These are phyloP conservation scores for Nudaria mundana DNA, from an alignment of 2,888 invertebrate species.

Conservation along the genomic window DNA sequence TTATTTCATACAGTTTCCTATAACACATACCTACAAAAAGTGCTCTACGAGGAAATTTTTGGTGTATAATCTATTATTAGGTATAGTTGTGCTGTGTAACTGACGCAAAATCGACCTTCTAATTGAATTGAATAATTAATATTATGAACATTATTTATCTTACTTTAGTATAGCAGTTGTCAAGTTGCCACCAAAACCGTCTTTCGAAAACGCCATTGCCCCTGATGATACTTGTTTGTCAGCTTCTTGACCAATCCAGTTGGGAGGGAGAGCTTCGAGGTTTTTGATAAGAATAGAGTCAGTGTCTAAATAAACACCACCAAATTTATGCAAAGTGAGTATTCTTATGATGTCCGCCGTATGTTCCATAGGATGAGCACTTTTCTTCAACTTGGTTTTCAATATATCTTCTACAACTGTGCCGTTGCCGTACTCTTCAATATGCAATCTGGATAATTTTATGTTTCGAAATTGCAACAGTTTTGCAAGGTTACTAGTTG, in stretches of 20 bases:
- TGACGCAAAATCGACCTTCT: no score
- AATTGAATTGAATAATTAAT: no score
- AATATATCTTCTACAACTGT: constrained; percentile 8
- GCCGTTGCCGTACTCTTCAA: constrained; percentile 8
- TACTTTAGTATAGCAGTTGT: constrained; percentile 3
- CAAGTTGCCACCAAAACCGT: constrained; percentile 79
- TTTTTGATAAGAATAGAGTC: constrained; percentile 24
- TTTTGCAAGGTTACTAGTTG: constrained; percentile 1
- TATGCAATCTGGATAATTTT: constrained; percentile 17
- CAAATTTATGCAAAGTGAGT: constrained; percentile 24
- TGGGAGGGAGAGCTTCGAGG: constrained; percentile 21
- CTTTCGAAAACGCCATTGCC: constrained; percentile 41
- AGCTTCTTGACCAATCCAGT: constrained; percentile 79
- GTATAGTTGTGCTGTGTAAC: no score
- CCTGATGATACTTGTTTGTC: constrained; percentile 42
- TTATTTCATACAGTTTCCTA: no score
- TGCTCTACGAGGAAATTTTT: no score
- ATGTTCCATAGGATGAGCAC: constrained; percentile 13
- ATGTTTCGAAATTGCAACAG: constrained; percentile 17
- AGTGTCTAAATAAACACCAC: constrained; percentile 29
- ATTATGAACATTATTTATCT: not conserved
- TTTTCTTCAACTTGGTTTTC: constrained; percentile 6
- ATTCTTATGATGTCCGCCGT: constrained; percentile 24
- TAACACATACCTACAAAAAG: no score
- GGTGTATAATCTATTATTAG: no score